Conservation (phyloP, 2,113 vertebrate species). For the Cinclus cinclus region DNA sequence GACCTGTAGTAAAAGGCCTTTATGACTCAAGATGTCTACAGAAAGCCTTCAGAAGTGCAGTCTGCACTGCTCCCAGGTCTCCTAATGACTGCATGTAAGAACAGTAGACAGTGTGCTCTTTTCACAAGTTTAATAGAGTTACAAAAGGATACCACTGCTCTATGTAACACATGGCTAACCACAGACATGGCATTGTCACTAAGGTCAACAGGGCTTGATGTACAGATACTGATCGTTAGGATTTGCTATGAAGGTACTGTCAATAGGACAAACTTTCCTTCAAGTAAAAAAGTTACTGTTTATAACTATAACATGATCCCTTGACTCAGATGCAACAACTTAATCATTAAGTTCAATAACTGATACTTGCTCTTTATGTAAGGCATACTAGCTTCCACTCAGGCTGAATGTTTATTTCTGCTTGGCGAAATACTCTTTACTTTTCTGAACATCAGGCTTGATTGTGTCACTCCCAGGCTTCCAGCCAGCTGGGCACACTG, state of each 20-base stretch:
- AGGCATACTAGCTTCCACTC: slow-evolving; percentile 48
- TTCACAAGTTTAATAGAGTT: slow-evolving; percentile 70
- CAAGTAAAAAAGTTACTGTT: slow-evolving; percentile 59
- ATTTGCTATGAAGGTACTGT: slow-evolving; percentile 40
- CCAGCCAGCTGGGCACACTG: slow-evolving; percentile 98
- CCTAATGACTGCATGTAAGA: not conserved
- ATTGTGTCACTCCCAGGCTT: slow-evolving; percentile 97
- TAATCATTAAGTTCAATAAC: slow-evolving; percentile 49
- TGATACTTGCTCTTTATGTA: slow-evolving; percentile 44
- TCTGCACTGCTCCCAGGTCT: not conserved
- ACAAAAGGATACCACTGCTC: slow-evolving; percentile 57
- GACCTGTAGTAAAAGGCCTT: not conserved
- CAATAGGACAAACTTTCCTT: slow-evolving; percentile 45
- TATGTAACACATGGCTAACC: slow-evolving; percentile 40
- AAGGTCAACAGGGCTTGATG: slow-evolving; percentile 5
- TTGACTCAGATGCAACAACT: slow-evolving; percentile 44
- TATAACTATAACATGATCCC: slow-evolving; percentile 36
- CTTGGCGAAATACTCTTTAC: slow-evolving; percentile 97
- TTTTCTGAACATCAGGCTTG: slow-evolving; percentile 93
- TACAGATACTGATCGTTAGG: slow-evolving; percentile 29
- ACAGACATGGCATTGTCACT: slow-evolving; percentile 50
- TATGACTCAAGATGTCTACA: not conserved
- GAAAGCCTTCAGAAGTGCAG: not conserved
- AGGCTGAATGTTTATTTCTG: slow-evolving; percentile 73
- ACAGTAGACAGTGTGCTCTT: slow-evolving; percentile 31